Evolutionary conservation across 2,797 vertebrate genomes (phyloP).

Genomic region (Spheniscus humboldti): DNA sequence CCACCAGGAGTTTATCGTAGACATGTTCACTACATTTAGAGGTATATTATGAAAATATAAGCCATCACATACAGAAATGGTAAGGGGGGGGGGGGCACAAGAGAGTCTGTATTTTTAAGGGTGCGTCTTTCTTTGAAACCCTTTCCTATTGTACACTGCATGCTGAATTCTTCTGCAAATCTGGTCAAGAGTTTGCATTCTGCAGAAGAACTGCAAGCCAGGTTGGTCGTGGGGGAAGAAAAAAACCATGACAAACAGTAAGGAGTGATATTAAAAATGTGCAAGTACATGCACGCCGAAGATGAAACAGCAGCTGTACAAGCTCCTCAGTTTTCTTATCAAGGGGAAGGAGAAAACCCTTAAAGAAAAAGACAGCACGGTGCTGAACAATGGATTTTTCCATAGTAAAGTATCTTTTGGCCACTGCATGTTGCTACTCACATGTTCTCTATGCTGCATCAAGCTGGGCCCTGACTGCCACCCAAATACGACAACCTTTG

Average conservation of each 20-base stretch:
- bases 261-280: not conserved
- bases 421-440: not conserved
- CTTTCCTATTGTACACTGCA: not conserved
- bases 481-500: not conserved
- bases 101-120: not conserved
- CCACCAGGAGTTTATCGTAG: not conserved
- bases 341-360: not conserved
- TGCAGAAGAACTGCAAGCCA: not conserved
- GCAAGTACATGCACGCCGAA: not conserved
- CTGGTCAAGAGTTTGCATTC: not conserved
- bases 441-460: not conserved
- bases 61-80: not conserved
- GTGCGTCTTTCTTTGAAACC: not conserved
- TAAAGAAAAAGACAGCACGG: not conserved
- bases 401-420: not conserved
- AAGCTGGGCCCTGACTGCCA: not conserved
- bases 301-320: not conserved
- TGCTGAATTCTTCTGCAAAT: not conserved
- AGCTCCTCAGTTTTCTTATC: not conserved
- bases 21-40: slow-evolving; percentile 1
- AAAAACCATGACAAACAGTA: not conserved
- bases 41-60: not conserved
- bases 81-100: not conserved
- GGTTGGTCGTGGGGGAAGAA: not conserved
- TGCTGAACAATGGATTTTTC: not conserved